These are phyloP conservation scores for Sminthurides aquaticus DNA, from an alignment of 2,888 invertebrate species.

Conservation along the genomic window DNA sequence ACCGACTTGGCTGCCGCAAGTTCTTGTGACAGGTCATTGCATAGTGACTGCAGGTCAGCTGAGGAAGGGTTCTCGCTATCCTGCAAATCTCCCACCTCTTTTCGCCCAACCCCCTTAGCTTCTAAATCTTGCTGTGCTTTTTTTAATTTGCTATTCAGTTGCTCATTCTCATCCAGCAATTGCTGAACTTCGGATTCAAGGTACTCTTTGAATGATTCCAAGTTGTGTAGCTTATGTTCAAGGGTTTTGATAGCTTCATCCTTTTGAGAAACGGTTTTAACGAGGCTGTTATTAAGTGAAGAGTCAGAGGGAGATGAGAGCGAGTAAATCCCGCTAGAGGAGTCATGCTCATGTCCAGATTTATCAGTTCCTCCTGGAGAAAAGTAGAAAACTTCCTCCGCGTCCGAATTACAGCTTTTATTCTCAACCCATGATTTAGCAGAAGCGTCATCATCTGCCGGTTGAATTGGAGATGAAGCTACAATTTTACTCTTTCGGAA, in stretches of 20 bases:
- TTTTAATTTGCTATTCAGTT: background rate
- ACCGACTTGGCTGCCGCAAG: background rate
- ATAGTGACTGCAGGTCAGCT: background rate
- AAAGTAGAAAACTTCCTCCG: constrained; percentile 2
- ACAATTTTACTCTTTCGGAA: background rate
- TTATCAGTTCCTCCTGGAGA: background rate
- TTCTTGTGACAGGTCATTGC: background rate
- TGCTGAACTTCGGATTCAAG: constrained; percentile 3
- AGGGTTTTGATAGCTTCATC: background rate
- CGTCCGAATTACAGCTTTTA: background rate
- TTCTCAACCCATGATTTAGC: background rate
- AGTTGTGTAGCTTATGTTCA: background rate
- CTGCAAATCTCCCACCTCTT: too few relatives aligned
- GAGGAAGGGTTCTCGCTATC: background rate
- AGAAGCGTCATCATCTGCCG: background rate
- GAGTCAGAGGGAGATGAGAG: background rate
- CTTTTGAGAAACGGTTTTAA: background rate
- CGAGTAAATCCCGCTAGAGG: background rate
- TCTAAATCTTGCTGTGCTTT: background rate
- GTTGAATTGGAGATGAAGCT: background rate
- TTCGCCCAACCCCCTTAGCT: background rate
- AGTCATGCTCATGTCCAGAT: background rate
- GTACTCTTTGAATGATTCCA: background rate
- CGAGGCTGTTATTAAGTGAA: background rate
- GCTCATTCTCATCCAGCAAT: background rate